These are phyloP conservation scores for Acrobasis suavella DNA, from an alignment of 2,888 invertebrate genomes.

Conservation along the genomic window DNA sequence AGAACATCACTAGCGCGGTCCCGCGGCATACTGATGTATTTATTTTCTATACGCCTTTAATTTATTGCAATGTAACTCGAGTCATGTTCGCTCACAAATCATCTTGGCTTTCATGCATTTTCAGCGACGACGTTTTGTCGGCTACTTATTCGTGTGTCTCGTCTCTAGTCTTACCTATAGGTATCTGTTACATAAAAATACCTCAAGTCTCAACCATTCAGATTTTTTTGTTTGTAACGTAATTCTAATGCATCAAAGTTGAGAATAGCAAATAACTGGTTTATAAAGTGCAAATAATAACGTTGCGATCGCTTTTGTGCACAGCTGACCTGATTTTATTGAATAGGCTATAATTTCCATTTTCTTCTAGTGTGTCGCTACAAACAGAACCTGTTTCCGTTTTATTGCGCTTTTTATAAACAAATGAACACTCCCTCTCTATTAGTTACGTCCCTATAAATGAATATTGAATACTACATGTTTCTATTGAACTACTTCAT, in stretches of 20 bases:
- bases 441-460: slow-evolving; percentile 33
- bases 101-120: slow-evolving; percentile 57
- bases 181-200: slow-evolving; percentile 49
- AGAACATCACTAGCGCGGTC: slow-evolving; percentile 58
- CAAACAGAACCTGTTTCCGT: slow-evolving; percentile 52
- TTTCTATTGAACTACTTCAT: background rate
- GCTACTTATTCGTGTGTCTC: slow-evolving; percentile 46
- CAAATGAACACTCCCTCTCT: slow-evolving; percentile 31
- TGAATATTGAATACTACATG: slow-evolving; percentile 13
- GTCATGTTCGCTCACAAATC: slow-evolving; percentile 67
- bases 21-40: slow-evolving; percentile 61
- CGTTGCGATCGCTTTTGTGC: slow-evolving; percentile 24
- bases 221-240: background rate
- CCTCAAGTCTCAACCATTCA: slow-evolving; percentile 35
- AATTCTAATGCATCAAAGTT: slow-evolving; percentile 14
- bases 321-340: slow-evolving; percentile 43
- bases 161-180: slow-evolving; percentile 32
- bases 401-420: slow-evolving; percentile 35
- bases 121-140: slow-evolving; percentile 58
- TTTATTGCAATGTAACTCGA: slow-evolving; percentile 69
- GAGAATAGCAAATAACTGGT: slow-evolving; percentile 9
- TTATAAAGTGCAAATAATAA: slow-evolving; percentile 35
- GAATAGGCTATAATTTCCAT: slow-evolving; percentile 55
- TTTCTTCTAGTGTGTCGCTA: slow-evolving; percentile 40
- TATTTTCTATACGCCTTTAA: slow-evolving; percentile 70